Evolutionary conservation across 2,797 vertebrate genomes (phyloP), one percentile per base, ranked within the genome.

Genomic region (Helicolenus hilgendorfi): DNA sequence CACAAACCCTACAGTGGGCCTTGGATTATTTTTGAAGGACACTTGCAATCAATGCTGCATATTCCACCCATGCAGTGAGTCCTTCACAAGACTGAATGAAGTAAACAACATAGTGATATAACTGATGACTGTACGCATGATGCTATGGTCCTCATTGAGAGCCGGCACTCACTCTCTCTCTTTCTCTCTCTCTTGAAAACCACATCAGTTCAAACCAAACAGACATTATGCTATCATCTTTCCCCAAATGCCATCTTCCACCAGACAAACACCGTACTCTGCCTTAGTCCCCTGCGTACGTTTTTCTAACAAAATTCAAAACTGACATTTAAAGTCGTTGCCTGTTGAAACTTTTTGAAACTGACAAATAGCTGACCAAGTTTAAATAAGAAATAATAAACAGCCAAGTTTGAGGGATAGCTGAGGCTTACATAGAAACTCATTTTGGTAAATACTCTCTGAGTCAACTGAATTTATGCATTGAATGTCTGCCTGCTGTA

Each of bases 401-500:
- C 3, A 11, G 65, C 4, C 59, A 27, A 8, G 10, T 82, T 68
- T 73, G 56, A 82, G 38, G 69, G 31, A 86, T 70, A 33, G 38
- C 31, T 26, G 60, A 60, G 68, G 36, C 71, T 76, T 77, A 38
- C 36, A 72, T 58, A 45, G 79, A 83, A 79, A 78, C 7, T 69
- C 4, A 63, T 88, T 87, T 72, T 45, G 56, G 65, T 88, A 87
- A 90, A 88, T 62, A 75, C 49, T 85, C 70, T 79, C 62, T 11
- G 67, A 79, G 55, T 89, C 69, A 70, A 71, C 75, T 81, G 86
- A 92, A 89, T 89, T 85, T 86, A 76, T 92, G 85, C 86, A 87
- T 81, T 81, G 77, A 85, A 79, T 81, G 76, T 87, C 78, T 69
- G 58, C 84, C 89, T 89, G 92, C 89, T 92, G 94, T 84, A 88